Conservation (phyloP, 2,797 vertebrate genomes). For the Alca torda region DNA sequence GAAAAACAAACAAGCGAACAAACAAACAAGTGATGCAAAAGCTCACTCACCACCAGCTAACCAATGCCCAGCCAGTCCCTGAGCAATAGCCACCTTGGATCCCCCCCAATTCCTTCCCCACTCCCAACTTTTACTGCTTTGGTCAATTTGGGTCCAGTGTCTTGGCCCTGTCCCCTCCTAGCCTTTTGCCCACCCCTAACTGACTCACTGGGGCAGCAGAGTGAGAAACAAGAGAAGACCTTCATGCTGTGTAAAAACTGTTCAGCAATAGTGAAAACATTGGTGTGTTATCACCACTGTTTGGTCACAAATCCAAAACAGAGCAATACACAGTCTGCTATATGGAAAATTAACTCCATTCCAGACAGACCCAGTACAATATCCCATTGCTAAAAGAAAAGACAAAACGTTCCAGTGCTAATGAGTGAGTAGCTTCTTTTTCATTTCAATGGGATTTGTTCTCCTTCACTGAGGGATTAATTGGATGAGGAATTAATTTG, state of each 20-base stretch:
- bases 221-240: not conserved
- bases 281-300: not conserved
- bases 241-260: not conserved
- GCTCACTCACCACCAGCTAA: not conserved
- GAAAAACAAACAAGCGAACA: not conserved
- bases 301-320: not conserved
- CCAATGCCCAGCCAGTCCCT: not conserved
- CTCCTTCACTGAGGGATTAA: not conserved
- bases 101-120: accelerated
- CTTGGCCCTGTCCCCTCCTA: not conserved
- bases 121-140: not conserved
- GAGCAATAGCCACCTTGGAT: not conserved
- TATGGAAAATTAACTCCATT: not conserved
- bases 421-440: not conserved
- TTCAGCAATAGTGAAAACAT: not conserved
- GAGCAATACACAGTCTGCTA: not conserved
- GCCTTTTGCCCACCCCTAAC: not conserved
- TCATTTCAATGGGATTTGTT: not conserved
- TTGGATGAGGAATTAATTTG: not conserved
- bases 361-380: not conserved
- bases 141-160: not conserved
- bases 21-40: not conserved
- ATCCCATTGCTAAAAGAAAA: not conserved
- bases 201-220: not conserved
- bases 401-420: not conserved